phyloP scores from a whole-genome alignment of 2,113 vertebrate genomes.

The Eidolon helvum region DNA sequence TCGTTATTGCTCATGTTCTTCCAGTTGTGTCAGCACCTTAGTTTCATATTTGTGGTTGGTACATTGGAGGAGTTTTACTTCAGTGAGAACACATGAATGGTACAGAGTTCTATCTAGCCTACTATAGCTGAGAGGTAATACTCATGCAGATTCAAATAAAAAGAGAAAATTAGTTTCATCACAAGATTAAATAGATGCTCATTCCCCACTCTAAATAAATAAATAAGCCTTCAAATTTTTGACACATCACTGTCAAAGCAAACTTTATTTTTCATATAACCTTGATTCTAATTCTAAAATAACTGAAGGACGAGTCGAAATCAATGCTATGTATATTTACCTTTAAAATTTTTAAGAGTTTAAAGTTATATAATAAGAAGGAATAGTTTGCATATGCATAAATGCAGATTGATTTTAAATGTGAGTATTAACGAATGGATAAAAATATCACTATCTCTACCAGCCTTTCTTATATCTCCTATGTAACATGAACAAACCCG shows the following conservation, averaged over 20 bases:
- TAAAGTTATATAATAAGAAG: neutral
- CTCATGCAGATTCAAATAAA: neutral
- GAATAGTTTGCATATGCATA: neutral
- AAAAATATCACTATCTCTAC: neutral
- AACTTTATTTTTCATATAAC: neutral
- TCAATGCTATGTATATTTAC: neutral
- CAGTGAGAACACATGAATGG: conserved; percentile 12
- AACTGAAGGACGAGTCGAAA: neutral
- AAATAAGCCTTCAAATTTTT: neutral
- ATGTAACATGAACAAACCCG: neutral
- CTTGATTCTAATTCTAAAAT: conserved; percentile 1
- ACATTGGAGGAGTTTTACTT: neutral
- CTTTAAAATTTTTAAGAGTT: neutral
- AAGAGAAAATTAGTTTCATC: neutral
- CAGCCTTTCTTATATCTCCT: neutral
- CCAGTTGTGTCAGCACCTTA: neutral
- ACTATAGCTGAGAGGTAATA: neutral
- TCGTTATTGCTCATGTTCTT: neutral
- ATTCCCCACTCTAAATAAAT: neutral
- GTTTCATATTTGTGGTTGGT: conserved; percentile 39
- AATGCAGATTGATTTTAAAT: neutral
- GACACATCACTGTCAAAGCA: neutral
- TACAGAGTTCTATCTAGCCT: neutral
- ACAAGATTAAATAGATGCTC: neutral
- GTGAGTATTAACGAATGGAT: neutral